Conservation (phyloP, 1,140 invertebrate species). For the Drosophila busckii region DNA sequence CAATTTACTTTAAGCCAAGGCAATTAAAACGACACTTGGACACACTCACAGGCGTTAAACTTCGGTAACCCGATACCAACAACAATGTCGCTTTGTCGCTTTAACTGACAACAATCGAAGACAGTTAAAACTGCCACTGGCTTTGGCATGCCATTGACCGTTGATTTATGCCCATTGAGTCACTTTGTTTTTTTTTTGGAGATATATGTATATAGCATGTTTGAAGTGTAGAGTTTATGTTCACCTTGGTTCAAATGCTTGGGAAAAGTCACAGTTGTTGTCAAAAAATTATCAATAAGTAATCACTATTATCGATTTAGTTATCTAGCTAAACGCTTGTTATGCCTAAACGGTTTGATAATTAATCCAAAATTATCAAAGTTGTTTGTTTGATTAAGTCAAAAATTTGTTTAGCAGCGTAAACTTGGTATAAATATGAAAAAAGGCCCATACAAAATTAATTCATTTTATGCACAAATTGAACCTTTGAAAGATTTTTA, state of each 20-base stretch:
- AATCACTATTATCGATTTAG: slow-evolving; percentile 18
- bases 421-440: too few relatives aligned
- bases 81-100: slow-evolving; percentile 9
- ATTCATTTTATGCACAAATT: too few relatives aligned
- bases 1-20: slow-evolving; percentile 40
- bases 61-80: slow-evolving; percentile 24
- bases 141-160: slow-evolving; percentile 30
- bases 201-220: too few relatives aligned
- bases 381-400: too few relatives aligned
- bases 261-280: slow-evolving; percentile 15
- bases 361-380: too few relatives aligned
- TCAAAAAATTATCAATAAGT: slow-evolving; percentile 1
- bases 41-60: background rate
- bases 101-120: background rate
- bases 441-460: too few relatives aligned
- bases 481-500: too few relatives aligned
- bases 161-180: background rate
- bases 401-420: too few relatives aligned
- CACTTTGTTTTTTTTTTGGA: too few relatives aligned
- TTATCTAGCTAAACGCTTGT: background rate
- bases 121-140: slow-evolving; percentile 6
- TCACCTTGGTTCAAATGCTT: background rate
- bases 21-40: slow-evolving; percentile 53
- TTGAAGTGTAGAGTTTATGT: too few relatives aligned
- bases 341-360: too few relatives aligned